Evolutionary conservation across 2,113 vertebrate genomes (phyloP), one percentile per base, ranked within the genome.

Genomic region (Mystacornis crossleyi): DNA sequence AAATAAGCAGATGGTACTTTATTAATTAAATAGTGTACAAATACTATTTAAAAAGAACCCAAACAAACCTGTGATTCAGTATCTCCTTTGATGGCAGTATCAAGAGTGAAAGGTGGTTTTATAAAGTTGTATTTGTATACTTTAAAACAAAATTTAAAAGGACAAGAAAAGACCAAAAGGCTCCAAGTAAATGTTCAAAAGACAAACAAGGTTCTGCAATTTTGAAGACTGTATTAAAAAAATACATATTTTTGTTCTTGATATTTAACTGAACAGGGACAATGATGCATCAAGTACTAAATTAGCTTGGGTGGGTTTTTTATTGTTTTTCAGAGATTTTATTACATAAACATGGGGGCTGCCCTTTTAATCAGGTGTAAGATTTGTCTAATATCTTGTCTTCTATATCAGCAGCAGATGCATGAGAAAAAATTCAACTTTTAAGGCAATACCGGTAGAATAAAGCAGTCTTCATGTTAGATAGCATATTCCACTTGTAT

Each of bases 131-230:
- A 57, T 53, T 50, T 84, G 6, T 53, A 10, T n/a, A 10, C 8
- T 90, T 66, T 69, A 69, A 42, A 92, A 67, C 29, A 71, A 88
- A 55, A 47, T 66, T 38, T 20, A 74, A 86, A 67, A 81, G 21
- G 11, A 58, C 4, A 47, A 14, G 4, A 71, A 78, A 92, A 82
- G 9, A 60, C 21, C 9, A 66, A 70, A 86, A 84, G 7, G 10
- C 4, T 93, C 25, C 33, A 90, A 60, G 31, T 55, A 75, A 64
- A 55, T 34, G 8, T 34, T 77, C 1, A 3, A 51, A 91, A 77
- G 50, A 54, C 7, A 67, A 85, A 81, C 4, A 85, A 67, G 10
- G 11, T 47, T 87, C 31, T 81, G 31, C 16, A 79, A 38, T 25
- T 79, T 36, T 65, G 38, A 70, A 40, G 43, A 61, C 9, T 53